phyloP scores from a whole-genome alignment of 2,888 invertebrate genomes.

The Eupithecia insigniata region DNA sequence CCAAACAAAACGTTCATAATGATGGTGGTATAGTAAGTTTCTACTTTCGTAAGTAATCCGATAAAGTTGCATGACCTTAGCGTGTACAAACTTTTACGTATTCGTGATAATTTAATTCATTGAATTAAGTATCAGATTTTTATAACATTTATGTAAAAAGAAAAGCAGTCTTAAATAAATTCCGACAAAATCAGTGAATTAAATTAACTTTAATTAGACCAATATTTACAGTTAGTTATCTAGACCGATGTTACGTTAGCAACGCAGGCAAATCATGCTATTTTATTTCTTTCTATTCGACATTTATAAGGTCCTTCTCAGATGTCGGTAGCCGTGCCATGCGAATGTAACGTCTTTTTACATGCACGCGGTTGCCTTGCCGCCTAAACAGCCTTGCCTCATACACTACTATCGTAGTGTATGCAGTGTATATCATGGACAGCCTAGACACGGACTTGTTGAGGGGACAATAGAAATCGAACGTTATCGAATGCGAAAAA shows the following conservation, averaged over 20 bases:
- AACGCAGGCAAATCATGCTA: neutral
- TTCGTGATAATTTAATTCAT: constrained; percentile 5
- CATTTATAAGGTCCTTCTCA: no score
- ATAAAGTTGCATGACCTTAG: constrained; percentile 2
- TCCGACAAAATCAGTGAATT: neutral
- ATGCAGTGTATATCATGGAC: no score
- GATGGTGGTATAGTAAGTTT: neutral
- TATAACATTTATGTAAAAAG: neutral
- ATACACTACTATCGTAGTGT: no score
- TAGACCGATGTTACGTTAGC: neutral
- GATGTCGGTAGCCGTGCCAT: no score
- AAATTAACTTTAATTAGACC: neutral
- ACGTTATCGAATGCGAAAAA: no score
- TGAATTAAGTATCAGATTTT: constrained; percentile 3
- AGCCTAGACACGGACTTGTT: no score
- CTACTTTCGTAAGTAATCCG: neutral
- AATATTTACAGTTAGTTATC: neutral
- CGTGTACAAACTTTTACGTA: constrained; percentile 13
- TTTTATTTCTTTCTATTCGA: no score
- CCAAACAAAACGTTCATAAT: neutral
- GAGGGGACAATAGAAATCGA: no score
- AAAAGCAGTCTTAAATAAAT: neutral
- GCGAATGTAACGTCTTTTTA: no score
- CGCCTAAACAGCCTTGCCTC: no score
- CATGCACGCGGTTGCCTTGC: no score